Evolutionary conservation across 2,797 vertebrate species (phyloP).

Genomic region (Karalla daura): DNA sequence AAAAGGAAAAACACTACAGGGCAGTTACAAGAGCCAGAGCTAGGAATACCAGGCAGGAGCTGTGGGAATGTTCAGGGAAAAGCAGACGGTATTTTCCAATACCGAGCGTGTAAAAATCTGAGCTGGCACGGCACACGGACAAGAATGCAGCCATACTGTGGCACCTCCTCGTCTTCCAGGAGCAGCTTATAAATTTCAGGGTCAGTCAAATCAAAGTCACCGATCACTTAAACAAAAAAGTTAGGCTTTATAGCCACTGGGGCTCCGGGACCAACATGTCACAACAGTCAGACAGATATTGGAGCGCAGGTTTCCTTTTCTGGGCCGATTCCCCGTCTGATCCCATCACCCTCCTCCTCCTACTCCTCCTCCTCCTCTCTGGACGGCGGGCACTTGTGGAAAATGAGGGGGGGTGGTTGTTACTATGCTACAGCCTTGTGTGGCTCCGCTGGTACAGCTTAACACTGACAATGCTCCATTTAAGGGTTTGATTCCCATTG

Average conservation of each 20-base stretch:
- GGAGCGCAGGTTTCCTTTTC: constrained; percentile 63
- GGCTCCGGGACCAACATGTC: constrained; percentile 54
- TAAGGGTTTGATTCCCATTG: constrained; percentile 76
- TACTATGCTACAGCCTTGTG: constrained; percentile 36
- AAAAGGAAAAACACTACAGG: constrained; percentile 46
- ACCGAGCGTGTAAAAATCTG: neutral
- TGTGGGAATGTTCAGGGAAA: constrained; percentile 52
- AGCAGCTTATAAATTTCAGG: constrained; percentile 37
- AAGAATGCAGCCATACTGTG: constrained; percentile 16
- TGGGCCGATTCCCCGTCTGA: constrained; percentile 54
- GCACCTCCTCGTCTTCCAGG: constrained; percentile 38
- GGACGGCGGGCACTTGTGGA: constrained; percentile 54
- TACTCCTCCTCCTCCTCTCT: constrained; percentile 3
- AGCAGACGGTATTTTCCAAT: constrained; percentile 49
- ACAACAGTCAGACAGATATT: constrained; percentile 63
- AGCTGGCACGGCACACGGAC: constrained; percentile 6
- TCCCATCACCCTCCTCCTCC: too few relatives aligned
- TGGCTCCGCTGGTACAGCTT: constrained; percentile 49
- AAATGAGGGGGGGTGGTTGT: constrained; percentile 60
- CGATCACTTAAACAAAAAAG: constrained; percentile 54
- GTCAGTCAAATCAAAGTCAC: constrained; percentile 53
- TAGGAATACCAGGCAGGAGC: constrained; percentile 43
- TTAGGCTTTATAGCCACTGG: constrained; percentile 37
- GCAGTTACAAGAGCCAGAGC: constrained; percentile 37
- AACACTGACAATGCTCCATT: constrained; percentile 72